Evolutionary conservation across 23 tunicate species (phyloP), one percentile per base, ranked within the genome.

Genomic region (Diplosoma virens): DNA sequence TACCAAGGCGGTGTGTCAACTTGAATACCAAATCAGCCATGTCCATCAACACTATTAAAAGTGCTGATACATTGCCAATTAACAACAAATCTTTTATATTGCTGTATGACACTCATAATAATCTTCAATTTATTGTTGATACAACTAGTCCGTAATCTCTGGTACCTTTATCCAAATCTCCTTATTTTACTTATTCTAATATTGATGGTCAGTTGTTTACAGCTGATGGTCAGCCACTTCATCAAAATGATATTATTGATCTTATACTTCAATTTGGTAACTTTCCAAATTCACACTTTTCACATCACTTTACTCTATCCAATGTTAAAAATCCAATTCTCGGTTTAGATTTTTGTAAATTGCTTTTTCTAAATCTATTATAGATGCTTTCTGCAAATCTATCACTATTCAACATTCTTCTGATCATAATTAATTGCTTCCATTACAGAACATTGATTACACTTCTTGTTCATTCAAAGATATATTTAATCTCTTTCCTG

Each of bases 341-440:
- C 22, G 75, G 75, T 25, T 35, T 68, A 25, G 75, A 68, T 24
- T 68, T 68, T 41, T 24, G n/a, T n/a, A n/a, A n/a, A n/a, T 68
- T 14, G 3, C 27, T 5, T 20, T 33, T 20, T 68, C 20, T 25
- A 7, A 68, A 5, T 36, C 36, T 20, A 18, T 25, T 36, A 35
- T 33, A 5, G 75, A 68, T 68, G 24, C 17, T 68, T 16, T 18
- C 4, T 5, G 11, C 58, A 27, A 61, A n/a, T 26, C 69, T 29
- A 22, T 61, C 69, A 26, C 35, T 35, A 61, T 29, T 29, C 22
- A 7, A 27, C 34, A 61, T 4, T 27, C 69, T 27, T 6, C 4
- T 61, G 7, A 61, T 11, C 6, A 28, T 5, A 3, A 5, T 28
- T 5, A 9, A 27, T 11, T n/a, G 34, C 35, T n/a, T 4, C 69